phyloP scores from a whole-genome alignment of 2,888 invertebrate species.

The Gymnoscelis rufifasciata region DNA sequence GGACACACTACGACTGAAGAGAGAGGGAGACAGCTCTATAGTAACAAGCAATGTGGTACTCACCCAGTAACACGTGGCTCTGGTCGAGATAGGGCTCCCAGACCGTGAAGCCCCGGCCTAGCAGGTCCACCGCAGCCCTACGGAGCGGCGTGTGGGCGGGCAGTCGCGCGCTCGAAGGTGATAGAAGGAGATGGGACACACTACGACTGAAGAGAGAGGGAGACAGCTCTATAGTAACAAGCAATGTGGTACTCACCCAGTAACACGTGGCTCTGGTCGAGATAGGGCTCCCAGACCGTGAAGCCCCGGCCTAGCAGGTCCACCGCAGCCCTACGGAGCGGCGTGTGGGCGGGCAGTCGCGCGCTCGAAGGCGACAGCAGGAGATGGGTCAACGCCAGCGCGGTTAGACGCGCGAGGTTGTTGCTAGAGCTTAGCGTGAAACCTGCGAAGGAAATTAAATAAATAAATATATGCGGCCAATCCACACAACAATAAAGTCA shows the following conservation, averaged over 20 bases:
- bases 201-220: too few species aligned
- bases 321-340: conserved; percentile 96
- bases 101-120: conserved; percentile 98
- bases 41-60: too few species aligned
- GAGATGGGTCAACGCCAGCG: conserved; percentile 95
- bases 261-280: conserved; percentile 67
- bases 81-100: conserved; percentile 95
- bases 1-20: too few species aligned
- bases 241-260: conserved; percentile 46
- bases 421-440: conserved; percentile 80
- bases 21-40: too few species aligned
- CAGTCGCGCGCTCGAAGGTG: too few species aligned
- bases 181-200: too few species aligned
- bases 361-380: conserved; percentile 91
- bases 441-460: conserved; percentile 38
- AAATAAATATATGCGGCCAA: background rate
- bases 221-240: too few species aligned
- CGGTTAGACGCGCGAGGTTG: conserved; percentile 94
- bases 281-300: conserved; percentile 98
- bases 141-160: conserved; percentile 96
- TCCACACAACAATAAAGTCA: background rate
- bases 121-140: conserved; percentile 96
- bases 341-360: conserved; percentile 93
- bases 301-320: conserved; percentile 98
- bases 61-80: conserved; percentile 64